phyloP scores from a whole-genome alignment of 2,888 invertebrate species.

The Hirtodrosophila duncani region DNA sequence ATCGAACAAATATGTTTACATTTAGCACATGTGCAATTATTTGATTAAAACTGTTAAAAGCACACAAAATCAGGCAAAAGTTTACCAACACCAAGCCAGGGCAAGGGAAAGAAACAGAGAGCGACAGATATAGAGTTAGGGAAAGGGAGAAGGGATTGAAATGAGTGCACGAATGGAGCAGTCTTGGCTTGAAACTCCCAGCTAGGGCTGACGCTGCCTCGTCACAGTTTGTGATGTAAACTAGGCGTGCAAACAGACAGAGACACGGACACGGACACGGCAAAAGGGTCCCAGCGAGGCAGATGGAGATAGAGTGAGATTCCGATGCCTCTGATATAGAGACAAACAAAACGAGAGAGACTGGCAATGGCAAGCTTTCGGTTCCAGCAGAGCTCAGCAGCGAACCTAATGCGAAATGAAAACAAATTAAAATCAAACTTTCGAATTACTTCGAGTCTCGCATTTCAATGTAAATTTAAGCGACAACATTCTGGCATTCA shows the following conservation, averaged over 20 bases:
- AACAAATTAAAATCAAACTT: conserved; percentile 76
- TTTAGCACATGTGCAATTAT: conserved; percentile 77
- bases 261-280: conserved; percentile 13
- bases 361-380: neutral
- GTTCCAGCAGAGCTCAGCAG: conserved; percentile 4
- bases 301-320: neutral
- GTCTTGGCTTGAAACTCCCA: conserved; percentile 17
- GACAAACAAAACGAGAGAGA: neutral
- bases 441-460: conserved; percentile 74
- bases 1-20: conserved; percentile 77
- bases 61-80: conserved; percentile 75
- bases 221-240: conserved; percentile 62
- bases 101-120: neutral
- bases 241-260: conserved; percentile 67
- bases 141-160: conserved; percentile 4
- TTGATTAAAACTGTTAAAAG: conserved; percentile 77
- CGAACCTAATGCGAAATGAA: conserved; percentile 73
- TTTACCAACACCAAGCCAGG: conserved; percentile 55
- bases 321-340: too few species aligned
- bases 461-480: conserved; percentile 72
- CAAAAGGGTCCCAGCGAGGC: neutral
- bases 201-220: conserved; percentile 32
- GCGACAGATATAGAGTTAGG: neutral
- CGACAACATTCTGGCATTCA: conserved; percentile 48
- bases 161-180: conserved; percentile 57